Base-by-base conservation (phyloP, 2,888 invertebrate species). In the Brachycybe producta region DNA sequence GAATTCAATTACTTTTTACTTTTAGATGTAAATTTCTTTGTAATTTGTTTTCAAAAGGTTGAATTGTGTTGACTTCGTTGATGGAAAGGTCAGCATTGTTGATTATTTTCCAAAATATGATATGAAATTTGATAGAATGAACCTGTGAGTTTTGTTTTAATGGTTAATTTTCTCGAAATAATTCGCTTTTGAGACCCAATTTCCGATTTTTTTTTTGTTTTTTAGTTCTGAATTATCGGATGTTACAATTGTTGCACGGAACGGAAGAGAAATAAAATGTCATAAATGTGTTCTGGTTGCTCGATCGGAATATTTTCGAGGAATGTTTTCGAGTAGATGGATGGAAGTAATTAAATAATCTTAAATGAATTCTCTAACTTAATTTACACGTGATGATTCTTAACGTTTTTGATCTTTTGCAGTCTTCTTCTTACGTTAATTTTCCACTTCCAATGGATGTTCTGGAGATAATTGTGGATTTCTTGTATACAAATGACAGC, bases 251-350 rank as follows among this genome's bases (percentile, higher is more conserved):
- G 70, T 74, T 32, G 74, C 67, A 36, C 63, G 63, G 30, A 70
- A 70, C 57, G 66, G 63, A 19, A 57, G 56, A n/a, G 56, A 60
- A 38, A 64, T 84, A 21, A 65, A 71, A 1, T 86, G 84, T 0
- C 88, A 90, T 64, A 82, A 80, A 61, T 88, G 86, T 62, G 70
- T 90, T n/a, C 67, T 90, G 17, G 78, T 80, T 0, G 80, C 84
- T 0, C 68, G 86, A 28, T 68, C 84, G n/a, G 86, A 88, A 56
- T 90, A 88, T 66, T 90, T 90, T 64, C 76, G 78, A 54, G 80
- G 80, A 59, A 84, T 90, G 83, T 80, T 88, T 59, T 76, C 78
- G 61, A 76, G 78, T 59, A 76, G 80, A 38, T 88, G 87, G 87
- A 72, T 75, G 43, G 80, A 80, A 75, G 80, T 80, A 61, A 64